Base-by-base conservation (phyloP, 2,113 vertebrate species). In the Willisornis vidua region DNA sequence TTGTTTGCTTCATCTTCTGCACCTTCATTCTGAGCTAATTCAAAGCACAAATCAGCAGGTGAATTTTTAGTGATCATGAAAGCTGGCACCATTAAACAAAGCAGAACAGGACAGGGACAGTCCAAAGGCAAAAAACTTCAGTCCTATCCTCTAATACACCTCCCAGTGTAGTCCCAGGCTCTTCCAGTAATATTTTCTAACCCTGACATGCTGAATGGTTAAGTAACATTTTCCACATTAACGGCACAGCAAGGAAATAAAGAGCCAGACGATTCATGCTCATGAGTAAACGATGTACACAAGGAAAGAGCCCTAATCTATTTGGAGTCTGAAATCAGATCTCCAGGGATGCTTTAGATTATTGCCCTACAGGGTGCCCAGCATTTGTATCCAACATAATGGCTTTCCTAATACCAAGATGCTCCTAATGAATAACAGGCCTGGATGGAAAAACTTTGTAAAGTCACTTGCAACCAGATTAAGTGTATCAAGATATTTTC, bases 381-480 rank as follows among this genome's bases (percentile, higher is more conserved):
- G 70, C 66, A 24, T 45, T 84, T 87, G 59, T 18, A 61, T 41
- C 45, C 41, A 45, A 63, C 16, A 52, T 68, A 86, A 71, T 77
- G 75, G 63, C 14, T 41, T 87, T 90, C 52, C 82, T 87, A 85
- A 67, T 55, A 37, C 28, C 59, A 85, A 84, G 81, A 95, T 51
- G 66, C 22, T 80, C 19, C 22, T 79, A 89, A 85, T 78, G 92
- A 94, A 54, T 65, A 74, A 71, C n/a, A 74, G 2, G 58, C 75
- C 67, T 37, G 31, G 46, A 93, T 75, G 18, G 94, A 94, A 94
- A 90, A 62, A 62, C 54, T 79, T 18, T 55, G 62, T 55, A 58
- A 71, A 83, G 73, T 86, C n/a, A 54, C 67, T 85, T 41, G 41
- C 85, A 91, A 59, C 49, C 51, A n/a, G 93, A 95, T 96, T 95